Base-by-base conservation (phyloP, 2,113 vertebrate species). In the Willisornis vidua region DNA sequence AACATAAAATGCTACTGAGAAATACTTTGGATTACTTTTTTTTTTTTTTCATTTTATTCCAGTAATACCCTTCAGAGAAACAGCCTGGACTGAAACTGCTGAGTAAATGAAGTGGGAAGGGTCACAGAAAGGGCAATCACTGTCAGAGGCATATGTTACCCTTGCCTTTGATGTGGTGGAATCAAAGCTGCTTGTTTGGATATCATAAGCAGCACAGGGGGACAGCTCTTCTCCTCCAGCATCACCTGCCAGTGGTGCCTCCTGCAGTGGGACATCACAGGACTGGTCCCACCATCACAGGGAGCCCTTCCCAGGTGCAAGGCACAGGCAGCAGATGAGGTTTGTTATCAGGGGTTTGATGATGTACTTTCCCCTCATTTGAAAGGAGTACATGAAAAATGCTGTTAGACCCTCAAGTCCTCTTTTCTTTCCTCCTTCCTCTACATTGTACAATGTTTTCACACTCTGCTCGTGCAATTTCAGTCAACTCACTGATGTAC, bases 231-330 rank as follows among this genome's bases (percentile, higher is more conserved):
- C 43, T 85, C 49, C 74, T 65, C n/a, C 70, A 37, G 67, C 79
- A 57, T 10, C 26, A 6, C 26, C 14, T 3, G 1, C 33, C 29
- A 19, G 7, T 3, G 1, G 1, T 1, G 12, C 10, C 39, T 37
- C 41, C 80, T 48, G 46, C 28, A 7, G 23, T 2, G 22, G 63
- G 29, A 28, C 7, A 0, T 11, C 1, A 2, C 58, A 48, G 70
- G 24, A 29, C 26, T 31, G 23, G 66, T 33, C 58, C 74, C 72
- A 13, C 14, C 5, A 59, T 26, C 1, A 1, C n/a, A 35, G 25
- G 2, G 7, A 49, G 14, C 2, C 1, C 1, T 1, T 4, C 29
- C 59, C n/a, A 2, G 49, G 1, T 6, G 26, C 5, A 6, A 83
- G 65, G 20, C 65, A 45, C 0, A 5, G 49, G 41, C 48, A 72